Percentiles rank a stretch among this genome's conserved stretches.
phyloP scores from a whole-genome alignment of 2,797 vertebrate genomes.

The Sebastes hubbsi region DNA sequence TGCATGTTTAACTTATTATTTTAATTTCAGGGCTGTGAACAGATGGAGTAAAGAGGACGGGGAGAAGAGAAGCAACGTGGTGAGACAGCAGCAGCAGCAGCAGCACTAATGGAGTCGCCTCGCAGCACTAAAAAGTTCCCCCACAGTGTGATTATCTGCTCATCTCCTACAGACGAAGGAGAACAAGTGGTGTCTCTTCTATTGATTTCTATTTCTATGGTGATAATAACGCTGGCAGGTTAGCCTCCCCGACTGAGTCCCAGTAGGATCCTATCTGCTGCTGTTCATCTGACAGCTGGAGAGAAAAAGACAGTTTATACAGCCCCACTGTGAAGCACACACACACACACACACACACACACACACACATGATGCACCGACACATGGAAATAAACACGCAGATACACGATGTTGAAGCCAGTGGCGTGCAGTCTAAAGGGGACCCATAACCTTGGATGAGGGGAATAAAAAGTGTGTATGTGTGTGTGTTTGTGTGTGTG shows the following conservation, averaged over 20 bases:
- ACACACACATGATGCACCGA: background rate
- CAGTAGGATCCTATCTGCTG: conserved; percentile 23
- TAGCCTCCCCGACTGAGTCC: conserved; percentile 13
- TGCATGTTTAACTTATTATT: background rate
- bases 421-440: conserved; percentile 62
- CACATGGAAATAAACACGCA: background rate
- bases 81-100: background rate
- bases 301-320: conserved; percentile 38
- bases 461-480: conserved; percentile 47
- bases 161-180: background rate
- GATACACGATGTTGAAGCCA: conserved; percentile 39
- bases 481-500: conserved; percentile 14
- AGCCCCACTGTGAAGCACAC: conserved; percentile 34
- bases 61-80: background rate
- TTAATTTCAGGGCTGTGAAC: background rate
- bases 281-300: conserved; percentile 52
- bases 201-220: conserved; percentile 29
- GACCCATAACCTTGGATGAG: conserved; percentile 67
- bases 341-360: background rate
- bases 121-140: background rate
- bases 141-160: conserved; percentile 11
- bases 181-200: background rate
- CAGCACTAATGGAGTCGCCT: background rate
- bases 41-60: background rate
- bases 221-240: conserved; percentile 44